A percentile compares a stretch with the other conserved stretches of the same genome.
phyloP scores from a whole-genome alignment of 2,888 invertebrate species.

The Drosophila hawaiiensis region DNA sequence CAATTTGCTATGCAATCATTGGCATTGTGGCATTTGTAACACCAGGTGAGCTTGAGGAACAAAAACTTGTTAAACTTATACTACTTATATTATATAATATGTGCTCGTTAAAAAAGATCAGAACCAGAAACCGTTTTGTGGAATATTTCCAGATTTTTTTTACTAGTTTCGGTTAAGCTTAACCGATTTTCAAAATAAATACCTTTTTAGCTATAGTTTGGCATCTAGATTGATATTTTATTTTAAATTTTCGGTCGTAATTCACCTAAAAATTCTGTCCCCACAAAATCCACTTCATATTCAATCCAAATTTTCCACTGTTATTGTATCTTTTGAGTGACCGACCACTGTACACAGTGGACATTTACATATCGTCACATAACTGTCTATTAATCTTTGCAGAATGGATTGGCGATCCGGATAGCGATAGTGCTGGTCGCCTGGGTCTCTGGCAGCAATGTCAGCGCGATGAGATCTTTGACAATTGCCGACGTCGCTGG shows the following conservation, averaged over 20 bases:
- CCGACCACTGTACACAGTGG: background rate
- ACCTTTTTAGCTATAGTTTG: background rate
- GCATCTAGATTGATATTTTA: background rate
- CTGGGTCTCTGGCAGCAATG: slow-evolving; percentile 97
- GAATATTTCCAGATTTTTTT: background rate
- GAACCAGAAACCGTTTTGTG: background rate
- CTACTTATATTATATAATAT: background rate
- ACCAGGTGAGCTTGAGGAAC: slow-evolving; percentile 86
- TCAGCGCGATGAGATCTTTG: slow-evolving; percentile 90
- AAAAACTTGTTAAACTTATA: background rate
- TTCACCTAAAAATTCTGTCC: background rate
- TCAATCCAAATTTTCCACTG: background rate
- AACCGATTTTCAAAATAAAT: background rate
- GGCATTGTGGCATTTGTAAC: slow-evolving; percentile 97
- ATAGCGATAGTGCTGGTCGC: slow-evolving; percentile 94
- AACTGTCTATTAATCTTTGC: slow-evolving; percentile 13
- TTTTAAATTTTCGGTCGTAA: background rate
- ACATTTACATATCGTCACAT: background rate
- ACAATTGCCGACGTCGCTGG: slow-evolving; percentile 93
- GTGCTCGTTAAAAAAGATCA: background rate
- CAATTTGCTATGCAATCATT: slow-evolving; percentile 98
- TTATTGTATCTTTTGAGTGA: background rate
- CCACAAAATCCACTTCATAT: background rate
- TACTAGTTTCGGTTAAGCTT: background rate
- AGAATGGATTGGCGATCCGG: slow-evolving; percentile 94